Base-by-base conservation (phyloP, 2,888 invertebrate genomes). In the Incurvaria masculella region DNA sequence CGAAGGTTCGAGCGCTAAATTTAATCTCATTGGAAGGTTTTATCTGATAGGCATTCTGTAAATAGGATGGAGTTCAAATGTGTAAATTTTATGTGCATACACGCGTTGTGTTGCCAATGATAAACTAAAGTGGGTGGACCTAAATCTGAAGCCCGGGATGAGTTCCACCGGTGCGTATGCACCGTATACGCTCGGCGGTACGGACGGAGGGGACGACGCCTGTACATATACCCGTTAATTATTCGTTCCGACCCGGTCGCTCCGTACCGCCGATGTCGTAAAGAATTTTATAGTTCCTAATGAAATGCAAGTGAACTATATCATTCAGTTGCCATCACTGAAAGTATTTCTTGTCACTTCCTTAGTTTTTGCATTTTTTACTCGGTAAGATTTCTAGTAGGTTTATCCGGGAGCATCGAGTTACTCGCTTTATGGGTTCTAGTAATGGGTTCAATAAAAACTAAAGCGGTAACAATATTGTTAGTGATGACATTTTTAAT, bases 401-500 rank as follows among this genome's bases (percentile, higher is more conserved):
- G 65, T 66, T 68, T 69, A 33, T n/a, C 33, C 61, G 72, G 71
- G 75, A 72, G 75, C 74, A 70, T 67, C 66, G 66, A 60, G 66
- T 65, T 75, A 69, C 75, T 78, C 76, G 75, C 72, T 73, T 72
- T 67, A 71, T 74, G 75, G 76, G 78, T 78, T 76, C 76, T 78
- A 68, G 66, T 72, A 44, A 44, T 73, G 65, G 68, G 66, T 66
- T 68, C 68, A 66, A 70, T 68, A 68, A 65, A 68, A 66, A 65
- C 18, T 19, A 40, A n/a, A 65, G 65, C 63, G 61, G 72, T 71
- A 72, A 72, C 71, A 65, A 61, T n/a, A 41, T 41, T 41, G 66
- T 61, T 62, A 63, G 74, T 76, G 72, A 72, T 74, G 64, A 62
- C 68, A 68, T 65, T 74, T 33, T 72, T 74, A 75, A 72, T 76